Conservation (phyloP, 2,888 invertebrate genomes). For the Diarsia rubi region DNA sequence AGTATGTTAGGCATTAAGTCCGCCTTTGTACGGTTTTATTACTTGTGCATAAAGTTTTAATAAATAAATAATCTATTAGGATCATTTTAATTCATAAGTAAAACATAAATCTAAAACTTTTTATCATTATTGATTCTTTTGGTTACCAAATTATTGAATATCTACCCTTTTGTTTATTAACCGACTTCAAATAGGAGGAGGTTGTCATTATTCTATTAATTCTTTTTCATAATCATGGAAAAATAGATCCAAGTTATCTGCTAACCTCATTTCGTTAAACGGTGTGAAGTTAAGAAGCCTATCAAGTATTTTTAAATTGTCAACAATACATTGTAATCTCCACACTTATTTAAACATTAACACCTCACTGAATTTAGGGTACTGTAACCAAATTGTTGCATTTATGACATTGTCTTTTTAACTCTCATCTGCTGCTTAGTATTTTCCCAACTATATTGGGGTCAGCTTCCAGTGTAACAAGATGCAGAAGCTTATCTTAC, state of each 20-base stretch:
- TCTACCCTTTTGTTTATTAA: not conserved
- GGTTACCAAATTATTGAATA: not conserved
- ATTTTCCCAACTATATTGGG: too few species aligned
- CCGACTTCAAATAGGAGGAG: too few species aligned
- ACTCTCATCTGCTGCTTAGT: too few species aligned
- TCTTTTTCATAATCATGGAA: not conserved
- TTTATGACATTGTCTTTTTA: not conserved
- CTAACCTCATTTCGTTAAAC: not conserved
- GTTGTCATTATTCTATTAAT: not conserved
- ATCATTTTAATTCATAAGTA: too few species aligned
- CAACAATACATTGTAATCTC: constrained; percentile 1
- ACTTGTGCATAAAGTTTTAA: too few species aligned
- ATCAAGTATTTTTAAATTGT: constrained; percentile 1
- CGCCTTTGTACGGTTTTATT: too few species aligned
- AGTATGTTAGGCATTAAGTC: too few species aligned
- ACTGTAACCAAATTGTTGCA: not conserved
- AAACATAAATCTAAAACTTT: not conserved
- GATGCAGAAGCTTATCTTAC: too few species aligned
- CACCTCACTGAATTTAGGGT: constrained; percentile 6
- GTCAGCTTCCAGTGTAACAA: too few species aligned
- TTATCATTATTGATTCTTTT: not conserved
- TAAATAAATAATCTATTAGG: too few species aligned
- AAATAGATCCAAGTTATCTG: not conserved
- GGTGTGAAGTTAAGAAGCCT: not conserved
- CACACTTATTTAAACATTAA: constrained; percentile 32